Evolutionary conservation across 2,888 invertebrate genomes (phyloP), one percentile per base, ranked within the genome.

Genomic region (Plagodis dolabraria): DNA sequence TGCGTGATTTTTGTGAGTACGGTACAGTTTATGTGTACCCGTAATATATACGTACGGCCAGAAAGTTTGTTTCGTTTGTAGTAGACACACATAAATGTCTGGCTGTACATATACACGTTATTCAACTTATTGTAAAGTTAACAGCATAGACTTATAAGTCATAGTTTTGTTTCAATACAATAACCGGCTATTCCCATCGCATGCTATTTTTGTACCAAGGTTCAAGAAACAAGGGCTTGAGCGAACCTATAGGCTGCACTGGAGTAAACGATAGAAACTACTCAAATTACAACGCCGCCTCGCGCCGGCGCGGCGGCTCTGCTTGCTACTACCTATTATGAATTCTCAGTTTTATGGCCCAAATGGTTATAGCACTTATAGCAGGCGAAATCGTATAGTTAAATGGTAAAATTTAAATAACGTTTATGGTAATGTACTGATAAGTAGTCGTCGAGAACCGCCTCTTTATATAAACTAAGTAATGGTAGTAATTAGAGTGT

Each of bases 181-280:
- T 60, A 56, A 49, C 56, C 56, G 48, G 52, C 42, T 53, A 46
- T 48, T 60, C 61, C 60, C 59, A 64, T 55, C 49, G 49, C 53
- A 53, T 42, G 53, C 53, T 61, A 61, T 62, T 62, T 57, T 57
- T 52, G 54, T 57, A 52, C 47, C 60, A 63, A 64, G 60, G 63
- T 65, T 64, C 57, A 64, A 60, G 59, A 45, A 56, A 53, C 59
- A 60, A 62, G 62, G 61, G 56, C 56, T 67, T 58, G 60, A 45
- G 55, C 53, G 60, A 45, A 60, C 53, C 65, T 65, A 59, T 68
- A 67, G 59, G 59, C 58, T 68, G 51, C 53, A 64, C 53, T 48
- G 62, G 67, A 67, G 69, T 67, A 68, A 69, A 64, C 67, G 57
- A 62, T 66, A 69, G 67, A 67, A 67, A 69, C 57, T 63, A 11